Evolutionary conservation across 1,140 invertebrate genomes (phyloP), one percentile per base, ranked within the genome.

Genomic region (Orchestia grillus): DNA sequence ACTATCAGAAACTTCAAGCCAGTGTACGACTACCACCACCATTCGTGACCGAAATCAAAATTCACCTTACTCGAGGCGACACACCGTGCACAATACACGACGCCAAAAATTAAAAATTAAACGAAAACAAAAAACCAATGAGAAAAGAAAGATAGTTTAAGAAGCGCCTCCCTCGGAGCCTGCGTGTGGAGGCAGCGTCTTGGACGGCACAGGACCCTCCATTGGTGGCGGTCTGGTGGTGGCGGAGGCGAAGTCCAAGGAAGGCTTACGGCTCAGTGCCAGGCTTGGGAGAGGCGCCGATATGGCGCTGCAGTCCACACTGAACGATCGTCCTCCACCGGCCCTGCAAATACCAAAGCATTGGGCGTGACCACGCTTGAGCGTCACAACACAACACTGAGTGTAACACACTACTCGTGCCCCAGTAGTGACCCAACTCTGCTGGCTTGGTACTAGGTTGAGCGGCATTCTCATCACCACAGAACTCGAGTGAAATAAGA

Each of bases 301-400:
- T 45, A 36, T 91, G 47, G 95, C 95, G 47, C 44, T 44, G 47
- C 95, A 91, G 40, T 91, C 95, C 44, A 87, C 95, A 40, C 95
- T 87, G 77, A 87, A 91, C 43, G 95, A 87, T 19, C 95, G 6
- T 11, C 95, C 95, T 6, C 95, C 88, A 36, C 88, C 36, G 62
- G 62, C 62, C 28, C 62, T 77, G 62, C 28, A 3, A 3, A 36
- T 36, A 36, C 62, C 47, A 53, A 6, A 53, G n/a, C n/a, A n/a
- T n/a, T n/a, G n/a, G n/a, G n/a, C n/a, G n/a, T n/a, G n/a, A n/a
- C n/a, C n/a, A n/a, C n/a, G n/a, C n/a, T n/a, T n/a, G n/a, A n/a
- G n/a, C n/a, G n/a, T n/a, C n/a, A n/a, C n/a, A n/a, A n/a, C n/a
- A n/a, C n/a, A n/a, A n/a, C n/a, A n/a, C n/a, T n/a, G n/a, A n/a